Evolutionary conservation across 1,140 invertebrate species (phyloP).

Genomic region (Microvelia longipes): DNA sequence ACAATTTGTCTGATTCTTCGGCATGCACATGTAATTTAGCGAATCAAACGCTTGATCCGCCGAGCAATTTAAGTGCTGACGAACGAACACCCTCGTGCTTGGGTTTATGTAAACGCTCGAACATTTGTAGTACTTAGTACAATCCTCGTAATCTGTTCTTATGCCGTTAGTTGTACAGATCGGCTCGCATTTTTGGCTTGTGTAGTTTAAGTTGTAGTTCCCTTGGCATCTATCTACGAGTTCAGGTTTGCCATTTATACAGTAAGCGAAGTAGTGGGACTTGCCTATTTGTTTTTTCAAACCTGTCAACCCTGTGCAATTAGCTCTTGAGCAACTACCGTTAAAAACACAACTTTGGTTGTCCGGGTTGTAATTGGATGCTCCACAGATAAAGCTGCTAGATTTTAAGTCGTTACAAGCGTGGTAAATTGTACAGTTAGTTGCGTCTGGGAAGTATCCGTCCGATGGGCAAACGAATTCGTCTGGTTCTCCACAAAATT

Average conservation of each 20-base stretch:
- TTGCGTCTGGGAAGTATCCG: conserved; percentile 7
- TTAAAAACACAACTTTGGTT: background rate
- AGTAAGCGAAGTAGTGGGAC: conserved; percentile 6
- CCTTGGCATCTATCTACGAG: conserved; percentile 8
- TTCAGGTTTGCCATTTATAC: background rate
- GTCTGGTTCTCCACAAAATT: background rate
- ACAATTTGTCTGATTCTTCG: background rate
- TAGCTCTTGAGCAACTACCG: background rate
- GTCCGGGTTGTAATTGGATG: background rate
- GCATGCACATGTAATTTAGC: background rate
- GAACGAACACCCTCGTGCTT: background rate
- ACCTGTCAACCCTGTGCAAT: background rate
- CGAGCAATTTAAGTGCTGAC: background rate
- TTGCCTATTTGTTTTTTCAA: background rate
- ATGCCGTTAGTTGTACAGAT: conserved; percentile 3
- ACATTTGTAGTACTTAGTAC: conserved; percentile 12
- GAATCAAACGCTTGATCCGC: background rate
- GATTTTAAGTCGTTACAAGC: background rate
- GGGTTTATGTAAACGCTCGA: background rate
- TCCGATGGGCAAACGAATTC: conserved; percentile 9
- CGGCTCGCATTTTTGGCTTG: conserved; percentile 6
- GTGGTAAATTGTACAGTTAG: conserved; percentile 5
- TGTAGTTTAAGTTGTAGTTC: conserved; percentile 4
- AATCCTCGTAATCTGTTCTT: conserved; percentile 1
- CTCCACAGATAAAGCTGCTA: background rate